Evolutionary conservation across 1,140 invertebrate genomes (phyloP).

Genomic region (Aphaenogaster floridana): DNA sequence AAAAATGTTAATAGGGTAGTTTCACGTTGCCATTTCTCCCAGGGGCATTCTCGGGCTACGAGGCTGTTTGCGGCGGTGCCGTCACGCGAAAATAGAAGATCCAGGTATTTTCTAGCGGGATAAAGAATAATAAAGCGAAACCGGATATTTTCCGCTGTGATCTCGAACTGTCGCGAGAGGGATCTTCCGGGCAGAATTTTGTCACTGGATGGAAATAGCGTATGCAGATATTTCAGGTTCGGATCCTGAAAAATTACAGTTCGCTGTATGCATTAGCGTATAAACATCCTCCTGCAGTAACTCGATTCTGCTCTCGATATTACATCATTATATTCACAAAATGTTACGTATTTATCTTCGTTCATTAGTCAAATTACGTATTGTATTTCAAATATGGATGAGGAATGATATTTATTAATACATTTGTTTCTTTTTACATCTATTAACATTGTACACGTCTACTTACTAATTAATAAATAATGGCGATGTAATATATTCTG

Average conservation of each 20-base stretch:
- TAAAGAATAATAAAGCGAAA: slow-evolving; percentile 60
- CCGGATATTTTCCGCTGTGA: slow-evolving; percentile 53
- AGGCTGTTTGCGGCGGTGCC: slow-evolving; percentile 7
- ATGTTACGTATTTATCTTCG: background rate
- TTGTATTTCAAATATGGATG: background rate
- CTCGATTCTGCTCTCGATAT: background rate
- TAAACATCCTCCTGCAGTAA: background rate
- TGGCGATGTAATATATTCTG: slow-evolving; percentile 19
- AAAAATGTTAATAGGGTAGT: slow-evolving; percentile 54
- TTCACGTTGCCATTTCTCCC: slow-evolving; percentile 34
- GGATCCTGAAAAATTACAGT: slow-evolving; percentile 42
- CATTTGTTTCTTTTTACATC: background rate
- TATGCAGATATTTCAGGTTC: slow-evolving; percentile 21
- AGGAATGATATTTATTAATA: slow-evolving; percentile 17
- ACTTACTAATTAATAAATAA: slow-evolving; percentile 48
- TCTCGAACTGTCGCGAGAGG: slow-evolving; percentile 42
- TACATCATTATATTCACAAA: background rate
- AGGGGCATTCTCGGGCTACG: slow-evolving; percentile 15
- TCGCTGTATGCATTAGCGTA: slow-evolving; percentile 11
- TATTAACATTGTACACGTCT: background rate
- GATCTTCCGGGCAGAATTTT: slow-evolving; percentile 36
- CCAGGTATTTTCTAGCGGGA: slow-evolving; percentile 38
- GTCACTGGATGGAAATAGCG: slow-evolving; percentile 16
- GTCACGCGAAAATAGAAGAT: slow-evolving; percentile 46
- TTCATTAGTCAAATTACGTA: slow-evolving; percentile 20